Base-by-base conservation (phyloP, 2,888 invertebrate genomes). In the Drosophila setosimentum region DNA sequence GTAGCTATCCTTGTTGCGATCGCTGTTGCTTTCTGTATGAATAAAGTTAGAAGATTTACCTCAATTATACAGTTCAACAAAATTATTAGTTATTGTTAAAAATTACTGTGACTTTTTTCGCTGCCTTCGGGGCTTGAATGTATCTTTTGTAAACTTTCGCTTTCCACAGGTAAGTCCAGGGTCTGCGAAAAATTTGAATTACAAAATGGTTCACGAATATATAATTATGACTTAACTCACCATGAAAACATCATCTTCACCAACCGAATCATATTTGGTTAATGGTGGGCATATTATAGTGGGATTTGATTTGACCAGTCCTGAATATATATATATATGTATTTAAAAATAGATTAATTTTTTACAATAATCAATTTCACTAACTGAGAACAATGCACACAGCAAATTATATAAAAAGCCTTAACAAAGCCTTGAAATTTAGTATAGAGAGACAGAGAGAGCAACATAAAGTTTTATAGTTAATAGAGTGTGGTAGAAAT, bases 221-320 rank as follows among this genome's bases (percentile, higher is more conserved):
- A 8, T 32, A 24, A 30, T 18, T n/a, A n/a, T 7, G 1, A 35
- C 2, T 27, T 24, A 60, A 68, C 94, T 94, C 93, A 98, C 98
- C 97, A 98, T 98, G 94, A 98, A 98, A 87, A 98, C 98, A 92
- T 98, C 98, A 92, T 98, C 98, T 93, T 98, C 98, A 78, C 97
- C 97, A 77, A 96, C 96, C 90, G 97, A 95, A 93, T 95, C 95
- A 94, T 95, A 93, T 92, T 93, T 93, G 69, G 92, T 91, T 67
- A 93, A 81, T 84, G 92, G 91, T 73, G 92, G 91, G 91, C 93
- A 93, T 83, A 91, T 91, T 70, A 92, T 91, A 78, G 95, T 94
- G 75, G 95, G 95, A 94, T 95, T 95, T 91, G 95, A 95, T 94
- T 96, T 96, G 91, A 96, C 95, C 94, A 96, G 95, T 94, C 96